Evolutionary conservation across 2,888 invertebrate genomes (phyloP).

Genomic region (Leptinotarsa juncta): DNA sequence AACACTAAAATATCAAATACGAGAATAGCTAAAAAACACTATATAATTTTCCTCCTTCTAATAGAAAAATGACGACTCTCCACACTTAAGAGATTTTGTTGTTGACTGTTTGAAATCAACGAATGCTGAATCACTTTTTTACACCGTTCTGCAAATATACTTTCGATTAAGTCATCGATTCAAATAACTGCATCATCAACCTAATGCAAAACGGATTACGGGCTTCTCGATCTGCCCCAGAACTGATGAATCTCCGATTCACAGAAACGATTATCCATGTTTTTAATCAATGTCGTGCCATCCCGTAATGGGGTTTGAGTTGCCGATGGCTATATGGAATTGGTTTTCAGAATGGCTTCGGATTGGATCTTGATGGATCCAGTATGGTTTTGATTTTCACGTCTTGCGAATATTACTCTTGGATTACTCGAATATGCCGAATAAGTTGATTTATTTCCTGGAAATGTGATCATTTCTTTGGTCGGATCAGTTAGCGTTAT

Average conservation of each 20-base stretch:
- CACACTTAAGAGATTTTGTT: too few relatives aligned
- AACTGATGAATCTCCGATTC: conserved; percentile 19
- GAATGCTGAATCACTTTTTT: too few relatives aligned
- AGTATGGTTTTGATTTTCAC: conserved; percentile 10
- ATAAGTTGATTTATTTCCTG: neutral
- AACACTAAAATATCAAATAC: too few relatives aligned
- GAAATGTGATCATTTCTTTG: neutral
- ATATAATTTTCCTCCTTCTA: too few relatives aligned
- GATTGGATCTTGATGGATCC: conserved; percentile 8
- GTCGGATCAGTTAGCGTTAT: neutral
- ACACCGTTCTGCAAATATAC: neutral
- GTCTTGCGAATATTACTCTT: neutral
- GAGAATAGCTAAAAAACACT: too few relatives aligned
- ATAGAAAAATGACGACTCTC: too few relatives aligned
- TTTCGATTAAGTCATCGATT: neutral
- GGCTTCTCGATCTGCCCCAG: neutral
- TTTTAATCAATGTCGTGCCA: conserved; percentile 27
- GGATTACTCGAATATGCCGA: neutral
- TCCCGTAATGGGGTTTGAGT: conserved; percentile 23
- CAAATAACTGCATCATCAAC: neutral
- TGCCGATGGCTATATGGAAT: conserved; percentile 27
- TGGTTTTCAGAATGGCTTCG: conserved; percentile 25
- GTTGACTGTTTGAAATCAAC: too few relatives aligned
- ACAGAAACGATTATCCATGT: conserved; percentile 25
- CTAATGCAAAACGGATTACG: conserved; percentile 14